Evolutionary conservation across 2,797 vertebrate genomes (phyloP).

Genomic region (Eulemur mongoz): DNA sequence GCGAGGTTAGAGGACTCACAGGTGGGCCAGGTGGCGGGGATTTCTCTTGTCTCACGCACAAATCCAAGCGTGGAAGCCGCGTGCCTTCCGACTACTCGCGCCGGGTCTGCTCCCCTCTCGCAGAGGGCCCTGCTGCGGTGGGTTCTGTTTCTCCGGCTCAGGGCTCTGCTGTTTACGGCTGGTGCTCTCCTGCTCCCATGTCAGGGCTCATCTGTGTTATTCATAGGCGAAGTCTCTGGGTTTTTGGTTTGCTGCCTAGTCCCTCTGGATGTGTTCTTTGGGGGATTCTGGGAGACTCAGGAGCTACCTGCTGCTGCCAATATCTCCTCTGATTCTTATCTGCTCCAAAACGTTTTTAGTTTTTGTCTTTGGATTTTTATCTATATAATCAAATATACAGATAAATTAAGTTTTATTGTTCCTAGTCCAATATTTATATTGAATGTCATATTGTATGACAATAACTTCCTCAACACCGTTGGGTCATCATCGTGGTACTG

Average conservation of each 20-base stretch:
- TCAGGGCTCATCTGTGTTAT: background rate
- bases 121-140: too few species aligned
- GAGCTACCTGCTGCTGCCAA: background rate
- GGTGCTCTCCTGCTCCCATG: background rate
- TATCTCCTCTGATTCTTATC: background rate
- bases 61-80: fast-evolving
- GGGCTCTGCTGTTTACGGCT: background rate
- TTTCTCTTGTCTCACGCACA: background rate
- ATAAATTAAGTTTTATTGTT: background rate
- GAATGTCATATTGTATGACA: too few species aligned
- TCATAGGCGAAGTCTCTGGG: fast-evolving
- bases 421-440: background rate
- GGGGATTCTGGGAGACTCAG: background rate
- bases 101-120: too few species aligned
- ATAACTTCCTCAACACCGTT: background rate
- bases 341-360: background rate
- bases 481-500: background rate
- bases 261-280: background rate
- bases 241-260: background rate
- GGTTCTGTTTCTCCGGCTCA: background rate
- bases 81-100: fast-evolving
- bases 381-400: background rate
- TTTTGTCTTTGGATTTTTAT: background rate
- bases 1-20: background rate
- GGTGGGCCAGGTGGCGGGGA: too few species aligned